phyloP scores from a whole-genome alignment of 1,140 invertebrate genomes.

The Parapsyche elsis region DNA sequence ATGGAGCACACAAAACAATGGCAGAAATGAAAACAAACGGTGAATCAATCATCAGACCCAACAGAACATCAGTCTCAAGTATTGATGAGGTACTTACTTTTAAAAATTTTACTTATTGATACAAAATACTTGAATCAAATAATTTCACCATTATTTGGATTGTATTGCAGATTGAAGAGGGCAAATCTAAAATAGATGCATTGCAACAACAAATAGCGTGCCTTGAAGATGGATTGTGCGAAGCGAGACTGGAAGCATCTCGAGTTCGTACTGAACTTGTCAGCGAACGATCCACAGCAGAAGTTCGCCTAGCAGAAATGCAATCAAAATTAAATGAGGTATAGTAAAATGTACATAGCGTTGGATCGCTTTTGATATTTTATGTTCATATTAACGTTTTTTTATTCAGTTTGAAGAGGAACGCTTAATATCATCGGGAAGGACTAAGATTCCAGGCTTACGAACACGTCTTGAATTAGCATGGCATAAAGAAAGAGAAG shows the following conservation, averaged over 20 bases:
- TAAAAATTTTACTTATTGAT: too few species aligned
- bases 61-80: constrained; percentile 65
- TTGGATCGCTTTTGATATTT: constrained; percentile 6
- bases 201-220: constrained; percentile 83
- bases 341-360: too few species aligned
- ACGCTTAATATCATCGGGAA: constrained; percentile 78
- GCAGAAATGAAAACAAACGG: constrained; percentile 75
- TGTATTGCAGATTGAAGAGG: constrained; percentile 66
- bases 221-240: constrained; percentile 90
- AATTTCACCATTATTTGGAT: neutral
- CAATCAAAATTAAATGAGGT: constrained; percentile 93
- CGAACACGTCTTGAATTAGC: constrained; percentile 91
- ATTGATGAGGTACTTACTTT: constrained; percentile 69
- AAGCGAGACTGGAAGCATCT: constrained; percentile 82
- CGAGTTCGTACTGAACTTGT: constrained; percentile 90
- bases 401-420: constrained; percentile 81
- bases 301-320: constrained; percentile 89
- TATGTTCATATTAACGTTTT: constrained; percentile 22
- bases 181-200: constrained; percentile 73
- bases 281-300: constrained; percentile 87
- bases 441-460: constrained; percentile 85
- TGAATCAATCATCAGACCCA: constrained; percentile 61
- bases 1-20: constrained; percentile 85
- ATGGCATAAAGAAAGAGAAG: constrained; percentile 95
- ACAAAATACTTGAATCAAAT: too few species aligned